A percentile compares a stretch with the other conserved stretches of the same genome.
Conservation (phyloP, 2,888 invertebrate genomes). For the Lacanobia wlatinum region DNA sequence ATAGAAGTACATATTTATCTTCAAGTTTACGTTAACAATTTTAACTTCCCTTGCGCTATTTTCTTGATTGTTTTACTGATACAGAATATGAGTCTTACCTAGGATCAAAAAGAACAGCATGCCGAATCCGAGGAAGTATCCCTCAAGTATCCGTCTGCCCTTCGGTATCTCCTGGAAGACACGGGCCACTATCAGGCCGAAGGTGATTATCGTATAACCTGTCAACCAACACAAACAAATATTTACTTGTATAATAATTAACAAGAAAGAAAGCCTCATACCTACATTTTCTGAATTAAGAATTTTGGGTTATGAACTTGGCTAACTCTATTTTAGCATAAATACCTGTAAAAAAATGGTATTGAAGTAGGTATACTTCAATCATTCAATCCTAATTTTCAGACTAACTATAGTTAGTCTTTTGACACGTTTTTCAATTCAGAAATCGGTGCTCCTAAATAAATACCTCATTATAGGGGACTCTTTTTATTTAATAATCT, state of each 20-base stretch:
- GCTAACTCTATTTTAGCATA: too few species aligned
- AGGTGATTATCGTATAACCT: constrained; percentile 93
- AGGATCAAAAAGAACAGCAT: constrained; percentile 93
- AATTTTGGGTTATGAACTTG: neutral
- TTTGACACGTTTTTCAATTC: neutral
- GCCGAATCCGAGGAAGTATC: constrained; percentile 93
- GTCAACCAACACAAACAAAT: constrained; percentile 32
- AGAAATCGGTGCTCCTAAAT: neutral
- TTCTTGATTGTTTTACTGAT: neutral
- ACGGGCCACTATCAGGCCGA: constrained; percentile 92
- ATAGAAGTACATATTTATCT: neutral
- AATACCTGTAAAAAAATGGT: too few species aligned
- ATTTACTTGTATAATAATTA: neutral
- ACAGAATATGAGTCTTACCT: constrained; percentile 82
- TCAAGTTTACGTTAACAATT: neutral
- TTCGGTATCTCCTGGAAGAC: constrained; percentile 92
- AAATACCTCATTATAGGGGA: neutral
- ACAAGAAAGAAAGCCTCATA: neutral
- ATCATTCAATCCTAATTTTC: too few species aligned
- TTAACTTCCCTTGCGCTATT: neutral
- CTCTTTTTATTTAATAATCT: neutral
- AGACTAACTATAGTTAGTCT: neutral
- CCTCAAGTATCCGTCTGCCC: constrained; percentile 92
- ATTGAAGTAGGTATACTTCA: too few species aligned
- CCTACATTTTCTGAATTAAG: neutral